Percentiles rank a stretch among this genome's conserved stretches.
These are phyloP conservation scores for Idaea aversata DNA, from an alignment of 2,888 invertebrate species.

Conservation along the genomic window DNA sequence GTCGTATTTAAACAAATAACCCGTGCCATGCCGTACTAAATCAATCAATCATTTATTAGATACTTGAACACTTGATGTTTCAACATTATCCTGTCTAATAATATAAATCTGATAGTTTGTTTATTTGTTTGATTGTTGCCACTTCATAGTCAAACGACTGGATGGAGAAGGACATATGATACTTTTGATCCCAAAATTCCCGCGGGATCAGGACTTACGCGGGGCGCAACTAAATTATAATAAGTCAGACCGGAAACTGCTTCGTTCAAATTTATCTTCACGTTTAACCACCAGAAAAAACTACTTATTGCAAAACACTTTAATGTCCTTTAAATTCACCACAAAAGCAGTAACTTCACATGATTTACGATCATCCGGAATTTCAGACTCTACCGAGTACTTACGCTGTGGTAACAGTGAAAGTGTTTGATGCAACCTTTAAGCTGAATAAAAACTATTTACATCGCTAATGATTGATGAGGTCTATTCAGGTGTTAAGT, in stretches of 20 bases:
- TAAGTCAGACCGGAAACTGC: background rate
- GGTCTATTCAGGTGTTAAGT: conserved; percentile 52
- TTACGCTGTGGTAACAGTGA: conserved; percentile 42
- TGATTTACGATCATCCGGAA: conserved; percentile 55
- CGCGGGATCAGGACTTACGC: too few species aligned
- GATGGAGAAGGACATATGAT: too few species aligned
- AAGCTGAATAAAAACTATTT: conserved; percentile 46
- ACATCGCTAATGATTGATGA: conserved; percentile 65
- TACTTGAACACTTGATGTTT: too few species aligned
- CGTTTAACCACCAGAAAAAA: conserved; percentile 7
- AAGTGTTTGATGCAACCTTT: conserved; percentile 54
- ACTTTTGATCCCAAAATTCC: too few species aligned
- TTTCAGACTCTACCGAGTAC: conserved; percentile 18
- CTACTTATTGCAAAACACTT: conserved; percentile 26
- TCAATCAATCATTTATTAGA: too few species aligned
- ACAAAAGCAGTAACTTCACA: conserved; percentile 42
- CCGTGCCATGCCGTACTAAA: too few species aligned
- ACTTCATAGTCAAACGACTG: too few species aligned
- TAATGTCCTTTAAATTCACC: conserved; percentile 44
- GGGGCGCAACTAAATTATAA: background rate
- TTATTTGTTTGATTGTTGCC: too few species aligned
- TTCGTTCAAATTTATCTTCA: conserved; percentile 1
- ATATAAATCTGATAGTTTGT: too few species aligned
- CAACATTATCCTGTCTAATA: too few species aligned
- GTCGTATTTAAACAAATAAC: too few species aligned